Evolutionary conservation across 2,113 vertebrate species (phyloP).

Genomic region (Mormyrus lacerda): DNA sequence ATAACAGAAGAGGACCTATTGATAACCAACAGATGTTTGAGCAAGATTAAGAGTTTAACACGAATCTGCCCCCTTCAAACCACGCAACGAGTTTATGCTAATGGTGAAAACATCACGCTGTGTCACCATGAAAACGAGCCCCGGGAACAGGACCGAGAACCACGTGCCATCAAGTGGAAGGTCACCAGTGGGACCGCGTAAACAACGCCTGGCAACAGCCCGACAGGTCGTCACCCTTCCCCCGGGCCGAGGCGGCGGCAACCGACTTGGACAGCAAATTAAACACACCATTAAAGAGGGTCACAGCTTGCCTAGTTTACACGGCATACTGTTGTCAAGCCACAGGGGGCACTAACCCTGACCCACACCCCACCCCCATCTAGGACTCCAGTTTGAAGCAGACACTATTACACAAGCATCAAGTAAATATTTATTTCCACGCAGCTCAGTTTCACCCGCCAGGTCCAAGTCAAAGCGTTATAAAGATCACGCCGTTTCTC

Average conservation of each 20-base stretch:
- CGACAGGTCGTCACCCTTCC: background rate
- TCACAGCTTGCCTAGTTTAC: constrained; percentile 39
- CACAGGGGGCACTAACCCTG: background rate
- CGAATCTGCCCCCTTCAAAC: background rate
- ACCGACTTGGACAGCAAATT: constrained; percentile 22
- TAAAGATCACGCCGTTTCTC: background rate
- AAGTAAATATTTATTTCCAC: constrained; percentile 1
- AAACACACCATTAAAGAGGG: constrained; percentile 27
- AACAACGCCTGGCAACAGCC: constrained; percentile 28
- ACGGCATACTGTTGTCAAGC: constrained; percentile 17
- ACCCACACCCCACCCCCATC: background rate
- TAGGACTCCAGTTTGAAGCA: background rate
- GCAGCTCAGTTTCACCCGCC: background rate
- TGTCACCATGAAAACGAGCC: background rate
- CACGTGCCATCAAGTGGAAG: background rate
- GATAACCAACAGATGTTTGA: background rate
- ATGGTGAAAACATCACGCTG: background rate
- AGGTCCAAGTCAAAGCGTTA: background rate
- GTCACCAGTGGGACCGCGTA: background rate
- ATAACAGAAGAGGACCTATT: background rate
- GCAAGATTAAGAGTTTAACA: background rate
- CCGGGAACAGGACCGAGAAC: no score
- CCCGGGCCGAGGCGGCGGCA: background rate
- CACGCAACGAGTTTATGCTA: background rate
- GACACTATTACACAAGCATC: background rate